Evolutionary conservation across 35 echinoderm and acorn worm species (phyloP).

Genomic region (Heliocidaris erythrogramma): DNA sequence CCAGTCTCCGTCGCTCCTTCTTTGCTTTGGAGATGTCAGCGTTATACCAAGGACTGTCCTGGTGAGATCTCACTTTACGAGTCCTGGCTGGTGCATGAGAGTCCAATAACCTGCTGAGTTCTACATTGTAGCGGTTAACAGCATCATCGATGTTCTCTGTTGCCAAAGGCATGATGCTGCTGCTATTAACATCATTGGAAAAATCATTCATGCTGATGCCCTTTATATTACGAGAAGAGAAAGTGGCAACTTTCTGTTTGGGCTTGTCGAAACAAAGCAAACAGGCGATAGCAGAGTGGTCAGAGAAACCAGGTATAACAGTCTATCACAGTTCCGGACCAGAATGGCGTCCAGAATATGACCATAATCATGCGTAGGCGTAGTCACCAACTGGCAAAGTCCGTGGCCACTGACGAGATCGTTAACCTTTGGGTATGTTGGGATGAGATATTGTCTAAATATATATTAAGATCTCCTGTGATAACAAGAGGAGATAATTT

Average conservation of each 20-base stretch:
- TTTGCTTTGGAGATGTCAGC: not conserved
- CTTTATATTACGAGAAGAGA: conserved; percentile 9
- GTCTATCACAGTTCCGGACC: not conserved
- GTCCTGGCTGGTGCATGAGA: not conserved
- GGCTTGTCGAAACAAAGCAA: not conserved
- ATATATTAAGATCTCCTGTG: conserved; percentile 15
- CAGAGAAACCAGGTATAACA: not conserved
- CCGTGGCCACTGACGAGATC: not conserved
- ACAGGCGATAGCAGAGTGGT: not conserved
- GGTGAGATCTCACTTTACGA: not conserved
- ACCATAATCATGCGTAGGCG: conserved; percentile 11
- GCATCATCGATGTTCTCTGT: not conserved
- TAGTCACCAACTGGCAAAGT: conserved; percentile 22
- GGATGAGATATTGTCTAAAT: not conserved
- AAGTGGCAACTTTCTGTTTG: conserved; percentile 18
- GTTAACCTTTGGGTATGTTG: not conserved
- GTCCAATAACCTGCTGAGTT: too few species aligned
- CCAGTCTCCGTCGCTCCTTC: not conserved
- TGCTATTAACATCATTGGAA: not conserved
- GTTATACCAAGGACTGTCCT: not conserved
- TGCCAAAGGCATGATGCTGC: not conserved
- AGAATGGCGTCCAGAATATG: conserved; percentile 20
- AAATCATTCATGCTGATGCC: not conserved
- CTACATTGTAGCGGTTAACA: not conserved
- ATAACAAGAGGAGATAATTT: too few species aligned